Conservation (phyloP, 2,888 invertebrate genomes). For the Andrena trimmerana region DNA sequence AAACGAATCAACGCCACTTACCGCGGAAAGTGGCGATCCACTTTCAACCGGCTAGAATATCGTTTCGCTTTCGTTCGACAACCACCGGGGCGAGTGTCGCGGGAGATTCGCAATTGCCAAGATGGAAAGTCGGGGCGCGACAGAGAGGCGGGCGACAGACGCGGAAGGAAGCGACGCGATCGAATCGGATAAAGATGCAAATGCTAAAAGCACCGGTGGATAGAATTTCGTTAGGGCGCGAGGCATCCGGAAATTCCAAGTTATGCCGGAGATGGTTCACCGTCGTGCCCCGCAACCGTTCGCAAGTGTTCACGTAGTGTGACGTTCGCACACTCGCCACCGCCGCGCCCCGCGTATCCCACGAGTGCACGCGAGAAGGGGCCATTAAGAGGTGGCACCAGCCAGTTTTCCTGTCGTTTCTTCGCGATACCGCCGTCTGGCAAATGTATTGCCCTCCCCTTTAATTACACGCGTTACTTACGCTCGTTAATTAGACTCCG, state of each 20-base stretch:
- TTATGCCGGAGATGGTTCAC: background rate
- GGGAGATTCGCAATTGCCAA: background rate
- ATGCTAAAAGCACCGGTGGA: background rate
- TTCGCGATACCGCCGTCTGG: slow-evolving; percentile 65
- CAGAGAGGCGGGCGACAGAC: background rate
- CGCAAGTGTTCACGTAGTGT: slow-evolving; percentile 75
- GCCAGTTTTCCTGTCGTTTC: slow-evolving; percentile 71
- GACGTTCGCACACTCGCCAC: slow-evolving; percentile 79
- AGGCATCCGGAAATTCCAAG: slow-evolving; percentile 29
- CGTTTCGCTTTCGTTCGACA: too few relatives aligned
- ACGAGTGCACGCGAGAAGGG: slow-evolving; percentile 66
- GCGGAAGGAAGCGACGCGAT: background rate
- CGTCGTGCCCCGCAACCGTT: background rate
- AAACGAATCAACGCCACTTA: background rate
- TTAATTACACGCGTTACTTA: slow-evolving; percentile 78
- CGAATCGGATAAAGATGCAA: slow-evolving; percentile 27
- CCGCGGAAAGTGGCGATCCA: background rate
- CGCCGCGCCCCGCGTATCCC: slow-evolving; percentile 63
- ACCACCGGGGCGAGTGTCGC: background rate
- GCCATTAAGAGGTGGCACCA: slow-evolving; percentile 67
- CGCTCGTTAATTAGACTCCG: slow-evolving; percentile 72
- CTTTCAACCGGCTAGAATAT: too few relatives aligned
- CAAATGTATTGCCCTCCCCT: slow-evolving; percentile 65
- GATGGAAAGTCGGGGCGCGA: background rate
- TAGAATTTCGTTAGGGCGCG: slow-evolving; percentile 6